phyloP scores from a whole-genome alignment of 23 tunicate species.

The Halocynthia roretzi region DNA sequence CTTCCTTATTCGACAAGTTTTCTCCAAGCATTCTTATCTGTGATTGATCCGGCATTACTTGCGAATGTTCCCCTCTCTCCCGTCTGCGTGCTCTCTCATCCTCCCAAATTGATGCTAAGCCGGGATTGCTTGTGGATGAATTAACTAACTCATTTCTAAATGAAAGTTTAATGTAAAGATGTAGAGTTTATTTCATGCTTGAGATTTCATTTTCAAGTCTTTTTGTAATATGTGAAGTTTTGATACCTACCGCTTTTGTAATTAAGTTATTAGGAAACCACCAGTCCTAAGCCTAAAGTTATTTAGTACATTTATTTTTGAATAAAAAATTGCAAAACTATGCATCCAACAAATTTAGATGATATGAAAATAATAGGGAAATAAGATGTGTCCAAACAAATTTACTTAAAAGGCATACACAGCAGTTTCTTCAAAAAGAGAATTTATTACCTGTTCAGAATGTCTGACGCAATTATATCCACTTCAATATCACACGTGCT shows the following conservation, averaged over 20 bases:
- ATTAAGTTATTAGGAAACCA: no score
- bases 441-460: constrained; percentile 43
- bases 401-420: background rate
- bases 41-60: constrained; percentile 23
- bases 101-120: constrained; percentile 69
- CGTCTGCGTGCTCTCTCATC: constrained; percentile 66
- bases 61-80: constrained; percentile 35
- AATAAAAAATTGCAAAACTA: no score
- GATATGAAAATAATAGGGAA: no score
- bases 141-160: constrained; percentile 38
- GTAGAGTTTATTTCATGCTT: no score
- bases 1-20: constrained; percentile 33
- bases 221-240: no score
- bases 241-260: background rate
- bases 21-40: constrained; percentile 14
- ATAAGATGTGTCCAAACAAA: no score
- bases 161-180: background rate
- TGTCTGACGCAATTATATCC: constrained; percentile 77
- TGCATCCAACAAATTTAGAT: background rate
- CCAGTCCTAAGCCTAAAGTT: no score
- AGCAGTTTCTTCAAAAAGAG: background rate
- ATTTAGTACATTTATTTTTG: no score
- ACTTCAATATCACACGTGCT: constrained; percentile 81
- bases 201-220: no score
- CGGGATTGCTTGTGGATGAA: constrained; percentile 51